Evolutionary conservation across 2,797 vertebrate genomes (phyloP).

Genomic region (Scleropages formosus): DNA sequence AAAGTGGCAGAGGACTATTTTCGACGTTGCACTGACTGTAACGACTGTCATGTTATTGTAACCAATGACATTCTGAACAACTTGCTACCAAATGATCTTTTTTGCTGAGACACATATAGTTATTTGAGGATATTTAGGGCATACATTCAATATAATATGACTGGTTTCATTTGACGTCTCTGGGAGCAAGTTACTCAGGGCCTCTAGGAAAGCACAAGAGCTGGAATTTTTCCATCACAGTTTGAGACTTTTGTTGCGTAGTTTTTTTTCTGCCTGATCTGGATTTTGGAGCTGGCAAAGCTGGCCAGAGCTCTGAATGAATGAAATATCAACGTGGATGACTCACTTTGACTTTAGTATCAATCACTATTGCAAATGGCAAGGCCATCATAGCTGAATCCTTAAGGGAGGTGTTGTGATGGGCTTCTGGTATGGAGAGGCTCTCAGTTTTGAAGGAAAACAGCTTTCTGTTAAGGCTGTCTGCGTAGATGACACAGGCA

Average conservation of each 20-base stretch:
- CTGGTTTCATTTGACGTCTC: neutral
- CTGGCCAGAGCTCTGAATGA: slow-evolving; percentile 56
- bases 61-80: neutral
- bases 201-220: slow-evolving; percentile 10
- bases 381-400: slow-evolving; percentile 69
- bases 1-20: no score
- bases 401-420: slow-evolving; percentile 66
- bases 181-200: neutral
- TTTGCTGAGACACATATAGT: neutral
- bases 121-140: neutral
- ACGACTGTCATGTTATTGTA: neutral
- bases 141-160: neutral
- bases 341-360: slow-evolving; percentile 72
- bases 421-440: slow-evolving; percentile 54
- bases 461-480: slow-evolving; percentile 40
- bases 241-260: slow-evolving; percentile 9
- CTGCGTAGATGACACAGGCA: slow-evolving; percentile 34
- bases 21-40: neutral
- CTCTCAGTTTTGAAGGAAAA: slow-evolving; percentile 46
- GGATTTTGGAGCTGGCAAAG: slow-evolving; percentile 42
- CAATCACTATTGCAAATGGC: slow-evolving; percentile 75
- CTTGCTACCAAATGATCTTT: neutral
- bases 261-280: slow-evolving; percentile 33
- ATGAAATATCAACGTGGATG: slow-evolving; percentile 75
- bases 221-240: neutral